Evolutionary conservation across 2,797 vertebrate species (phyloP).

Genomic region (Gambelia wislizenii): DNA sequence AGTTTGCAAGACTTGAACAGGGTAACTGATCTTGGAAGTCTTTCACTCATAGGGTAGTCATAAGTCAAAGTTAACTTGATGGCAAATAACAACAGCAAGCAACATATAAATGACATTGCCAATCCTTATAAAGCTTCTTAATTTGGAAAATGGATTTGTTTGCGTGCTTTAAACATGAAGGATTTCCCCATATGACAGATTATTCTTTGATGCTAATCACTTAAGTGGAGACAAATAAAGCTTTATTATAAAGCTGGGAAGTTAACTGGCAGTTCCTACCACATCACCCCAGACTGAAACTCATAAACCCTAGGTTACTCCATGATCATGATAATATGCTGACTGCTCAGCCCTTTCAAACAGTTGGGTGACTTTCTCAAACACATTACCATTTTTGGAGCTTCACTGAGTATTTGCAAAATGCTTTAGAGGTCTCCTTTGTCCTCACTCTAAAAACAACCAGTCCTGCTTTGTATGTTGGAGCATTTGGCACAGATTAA

Average conservation of each 20-base stretch:
- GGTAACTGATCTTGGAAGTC: too few species aligned
- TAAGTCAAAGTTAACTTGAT: too few species aligned
- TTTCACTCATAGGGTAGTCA: too few species aligned
- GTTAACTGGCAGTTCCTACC: not conserved
- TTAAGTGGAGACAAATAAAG: not conserved
- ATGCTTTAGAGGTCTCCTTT: too few species aligned
- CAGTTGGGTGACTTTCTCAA: too few species aligned
- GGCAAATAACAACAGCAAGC: too few species aligned
- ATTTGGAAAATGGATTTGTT: not conserved
- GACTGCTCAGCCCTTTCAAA: too few species aligned
- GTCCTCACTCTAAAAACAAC: not conserved
- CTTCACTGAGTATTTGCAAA: too few species aligned
- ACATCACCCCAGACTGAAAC: not conserved
- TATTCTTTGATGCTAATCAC: not conserved
- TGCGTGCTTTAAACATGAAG: not conserved
- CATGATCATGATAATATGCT: not conserved
- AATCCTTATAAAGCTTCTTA: not conserved
- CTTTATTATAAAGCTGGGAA: not conserved
- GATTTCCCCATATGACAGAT: not conserved
- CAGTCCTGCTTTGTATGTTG: not conserved
- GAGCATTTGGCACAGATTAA: not conserved
- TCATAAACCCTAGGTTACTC: not conserved
- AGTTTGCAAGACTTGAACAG: too few species aligned
- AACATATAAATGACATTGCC: too few species aligned
- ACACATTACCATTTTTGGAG: too few species aligned